Percentiles rank a stretch among this genome's conserved stretches.
Conservation (phyloP, 2,797 vertebrate genomes). For the Nothura maculosa region DNA sequence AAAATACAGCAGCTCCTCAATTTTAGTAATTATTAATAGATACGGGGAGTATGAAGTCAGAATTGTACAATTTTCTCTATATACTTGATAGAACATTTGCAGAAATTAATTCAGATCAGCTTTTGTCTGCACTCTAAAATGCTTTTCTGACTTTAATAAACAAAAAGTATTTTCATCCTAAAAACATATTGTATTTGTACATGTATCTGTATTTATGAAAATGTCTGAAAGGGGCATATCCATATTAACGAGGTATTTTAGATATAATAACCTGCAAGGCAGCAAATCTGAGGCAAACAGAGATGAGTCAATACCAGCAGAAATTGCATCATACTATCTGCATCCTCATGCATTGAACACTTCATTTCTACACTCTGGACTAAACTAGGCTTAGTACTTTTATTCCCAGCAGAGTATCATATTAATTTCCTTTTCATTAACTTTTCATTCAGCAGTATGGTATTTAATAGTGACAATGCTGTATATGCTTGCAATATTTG, state of each 20-base stretch:
- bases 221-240: not conserved
- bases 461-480: not conserved
- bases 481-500: not conserved
- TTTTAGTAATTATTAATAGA: not conserved
- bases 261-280: not conserved
- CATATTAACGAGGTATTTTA: not conserved
- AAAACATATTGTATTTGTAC: too few species aligned
- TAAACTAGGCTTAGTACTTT: not conserved
- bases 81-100: not conserved
- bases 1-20: conserved; percentile 26
- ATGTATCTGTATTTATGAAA: not conserved
- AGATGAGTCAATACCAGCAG: conserved; percentile 34
- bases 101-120: not conserved
- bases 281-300: not conserved
- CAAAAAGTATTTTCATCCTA: not conserved
- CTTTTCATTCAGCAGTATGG: not conserved
- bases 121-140: not conserved
- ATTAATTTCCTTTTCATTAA: not conserved
- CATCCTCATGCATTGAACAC: not conserved
- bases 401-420: not conserved
- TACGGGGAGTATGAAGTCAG: not conserved
- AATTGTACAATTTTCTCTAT: not conserved
- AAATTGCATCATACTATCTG: conserved; percentile 56
- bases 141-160: not conserved
- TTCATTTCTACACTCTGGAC: not conserved